Evolutionary conservation across 1,140 invertebrate genomes (phyloP).

Genomic region (Platorchestia sp.): DNA sequence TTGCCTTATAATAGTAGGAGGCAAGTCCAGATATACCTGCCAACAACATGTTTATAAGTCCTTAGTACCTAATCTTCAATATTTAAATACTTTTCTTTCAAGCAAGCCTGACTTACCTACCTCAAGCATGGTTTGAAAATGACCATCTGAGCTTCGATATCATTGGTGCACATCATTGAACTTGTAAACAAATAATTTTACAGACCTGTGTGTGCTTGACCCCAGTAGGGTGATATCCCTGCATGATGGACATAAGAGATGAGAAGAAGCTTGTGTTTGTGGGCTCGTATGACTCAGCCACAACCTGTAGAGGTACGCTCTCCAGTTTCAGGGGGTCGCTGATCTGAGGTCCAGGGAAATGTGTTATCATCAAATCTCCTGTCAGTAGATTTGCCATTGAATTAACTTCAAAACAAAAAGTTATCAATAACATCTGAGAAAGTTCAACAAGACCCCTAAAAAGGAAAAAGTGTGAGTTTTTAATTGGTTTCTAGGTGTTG

Average conservation of each 20-base stretch:
- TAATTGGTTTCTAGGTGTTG: no score
- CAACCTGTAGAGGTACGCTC: conserved; percentile 39
- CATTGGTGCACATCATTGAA: background rate
- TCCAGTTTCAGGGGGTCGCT: conserved; percentile 22
- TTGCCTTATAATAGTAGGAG: background rate
- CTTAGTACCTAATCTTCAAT: background rate
- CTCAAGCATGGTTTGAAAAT: background rate
- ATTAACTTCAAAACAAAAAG: no score
- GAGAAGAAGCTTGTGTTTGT: conserved; percentile 11
- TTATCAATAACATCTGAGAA: no score
- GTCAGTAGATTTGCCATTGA: no score
- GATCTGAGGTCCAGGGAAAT: no score
- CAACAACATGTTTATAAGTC: background rate
- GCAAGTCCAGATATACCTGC: background rate
- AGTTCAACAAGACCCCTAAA: no score
- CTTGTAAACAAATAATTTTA: background rate
- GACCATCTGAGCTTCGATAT: background rate
- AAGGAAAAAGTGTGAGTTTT: no score
- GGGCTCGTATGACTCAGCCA: conserved; percentile 5
- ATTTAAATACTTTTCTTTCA: background rate
- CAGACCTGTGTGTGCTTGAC: conserved; percentile 35
- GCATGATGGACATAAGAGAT: background rate
- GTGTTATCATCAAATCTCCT: no score
- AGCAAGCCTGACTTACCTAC: background rate
- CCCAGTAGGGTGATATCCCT: conserved; percentile 31